Conservation (phyloP, 2,888 invertebrate species). For the Dinocampus coccinellae region DNA sequence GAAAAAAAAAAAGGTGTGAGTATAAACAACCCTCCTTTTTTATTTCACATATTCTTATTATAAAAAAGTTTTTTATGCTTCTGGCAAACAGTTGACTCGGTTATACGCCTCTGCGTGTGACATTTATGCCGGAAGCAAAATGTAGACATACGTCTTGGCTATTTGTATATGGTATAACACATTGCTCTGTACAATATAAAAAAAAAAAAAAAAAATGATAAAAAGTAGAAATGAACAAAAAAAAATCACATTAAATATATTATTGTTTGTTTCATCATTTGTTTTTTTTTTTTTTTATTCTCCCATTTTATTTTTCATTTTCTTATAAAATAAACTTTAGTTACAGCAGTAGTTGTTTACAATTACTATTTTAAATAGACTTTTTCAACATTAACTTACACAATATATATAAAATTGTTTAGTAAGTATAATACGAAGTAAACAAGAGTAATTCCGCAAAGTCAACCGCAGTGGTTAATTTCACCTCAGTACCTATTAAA, state of each 20-base stretch:
- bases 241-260: no score
- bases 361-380: not conserved
- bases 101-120: not conserved
- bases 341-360: not conserved
- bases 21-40: not conserved
- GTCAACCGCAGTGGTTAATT: not conserved
- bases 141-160: slow-evolving; percentile 1
- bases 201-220: not conserved
- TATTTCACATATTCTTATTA: slow-evolving; percentile 27
- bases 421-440: not conserved
- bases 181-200: not conserved
- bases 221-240: not conserved
- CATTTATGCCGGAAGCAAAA: slow-evolving; percentile 18
- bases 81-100: not conserved
- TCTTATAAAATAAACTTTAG: slow-evolving; percentile 7
- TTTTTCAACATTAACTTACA: not conserved
- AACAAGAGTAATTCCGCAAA: slow-evolving; percentile 8
- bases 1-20: not conserved
- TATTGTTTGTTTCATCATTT: not conserved
- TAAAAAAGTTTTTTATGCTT: slow-evolving; percentile 35
- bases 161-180: not conserved
- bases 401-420: slow-evolving; percentile 3
- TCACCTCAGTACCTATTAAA: not conserved
- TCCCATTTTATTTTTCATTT: no score
- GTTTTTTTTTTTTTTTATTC: not conserved